Evolutionary conservation across 2,797 vertebrate species (phyloP).

Genomic region (Myotis pilosus): DNA sequence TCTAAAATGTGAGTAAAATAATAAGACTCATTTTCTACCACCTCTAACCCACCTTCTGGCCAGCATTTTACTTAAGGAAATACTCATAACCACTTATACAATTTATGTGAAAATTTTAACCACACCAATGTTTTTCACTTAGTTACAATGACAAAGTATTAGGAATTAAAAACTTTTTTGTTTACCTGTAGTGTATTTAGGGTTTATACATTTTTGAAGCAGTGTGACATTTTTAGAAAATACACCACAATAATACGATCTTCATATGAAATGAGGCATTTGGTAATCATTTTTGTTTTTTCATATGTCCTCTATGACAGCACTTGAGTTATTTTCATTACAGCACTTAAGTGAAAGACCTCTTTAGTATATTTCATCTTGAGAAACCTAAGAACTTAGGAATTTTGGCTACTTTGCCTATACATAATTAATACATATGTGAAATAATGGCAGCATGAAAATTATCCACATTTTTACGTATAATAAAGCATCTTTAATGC

Average conservation of each 20-base stretch:
- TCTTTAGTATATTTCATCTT: not conserved
- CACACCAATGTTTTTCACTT: not conserved
- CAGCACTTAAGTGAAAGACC: not conserved
- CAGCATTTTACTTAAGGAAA: not conserved
- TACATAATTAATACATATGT: not conserved
- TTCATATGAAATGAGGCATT: not conserved
- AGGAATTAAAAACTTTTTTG: conserved; percentile 7
- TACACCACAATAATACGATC: not conserved
- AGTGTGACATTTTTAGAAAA: conserved; percentile 28
- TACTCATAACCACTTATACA: not conserved
- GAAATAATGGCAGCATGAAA: conserved; percentile 16
- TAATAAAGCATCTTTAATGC: not conserved
- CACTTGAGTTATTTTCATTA: not conserved
- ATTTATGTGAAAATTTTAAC: not conserved
- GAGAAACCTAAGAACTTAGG: not conserved
- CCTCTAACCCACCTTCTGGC: not conserved
- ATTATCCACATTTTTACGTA: not conserved
- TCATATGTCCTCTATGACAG: not conserved
- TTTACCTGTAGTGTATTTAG: not conserved
- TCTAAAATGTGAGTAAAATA: not conserved
- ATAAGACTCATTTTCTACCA: not conserved
- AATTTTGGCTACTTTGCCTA: not conserved
- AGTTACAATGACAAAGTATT: not conserved
- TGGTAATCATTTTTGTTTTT: conserved; percentile 9
- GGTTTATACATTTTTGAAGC: not conserved